Percentiles rank a stretch among this genome's conserved stretches.
Evolutionary conservation across 2,797 vertebrate genomes (phyloP).

Genomic region (Anguilla marmorata): DNA sequence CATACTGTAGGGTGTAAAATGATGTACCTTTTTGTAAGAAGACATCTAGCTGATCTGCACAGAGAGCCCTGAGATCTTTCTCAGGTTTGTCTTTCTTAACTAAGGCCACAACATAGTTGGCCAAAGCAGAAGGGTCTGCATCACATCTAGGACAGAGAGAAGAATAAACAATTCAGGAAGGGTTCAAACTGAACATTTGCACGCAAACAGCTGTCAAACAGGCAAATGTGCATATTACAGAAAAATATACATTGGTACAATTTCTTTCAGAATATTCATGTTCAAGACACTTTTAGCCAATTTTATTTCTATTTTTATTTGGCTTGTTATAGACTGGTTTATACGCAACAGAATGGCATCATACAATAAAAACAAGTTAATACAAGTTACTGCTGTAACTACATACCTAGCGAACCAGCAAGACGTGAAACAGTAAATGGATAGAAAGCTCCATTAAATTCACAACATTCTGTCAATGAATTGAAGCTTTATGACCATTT

Average conservation of each 20-base stretch:
- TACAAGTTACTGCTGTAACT: background rate
- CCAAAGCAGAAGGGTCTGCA: conserved; percentile 93
- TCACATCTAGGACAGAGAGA: conserved; percentile 66
- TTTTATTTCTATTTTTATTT: background rate
- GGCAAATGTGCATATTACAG: background rate
- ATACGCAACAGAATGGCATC: background rate
- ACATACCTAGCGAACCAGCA: background rate
- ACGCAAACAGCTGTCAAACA: background rate
- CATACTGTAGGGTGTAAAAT: background rate
- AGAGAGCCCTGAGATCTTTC: conserved; percentile 93
- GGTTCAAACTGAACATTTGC: background rate
- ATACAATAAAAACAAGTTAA: background rate
- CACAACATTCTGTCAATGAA: background rate
- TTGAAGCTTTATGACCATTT: background rate
- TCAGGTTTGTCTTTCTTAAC: conserved; percentile 98
- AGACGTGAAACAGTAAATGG: background rate
- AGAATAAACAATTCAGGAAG: background rate
- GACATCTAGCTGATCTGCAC: conserved; percentile 97
- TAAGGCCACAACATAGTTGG: conserved; percentile 97
- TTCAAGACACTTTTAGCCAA: background rate
- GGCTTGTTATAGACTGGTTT: background rate
- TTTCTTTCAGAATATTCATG: background rate
- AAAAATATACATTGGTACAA: background rate
- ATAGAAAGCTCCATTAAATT: background rate
- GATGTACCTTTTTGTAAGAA: conserved; percentile 95